Evolutionary conservation across 2,888 invertebrate genomes (phyloP).

Genomic region (Drosophila sordidula): DNA sequence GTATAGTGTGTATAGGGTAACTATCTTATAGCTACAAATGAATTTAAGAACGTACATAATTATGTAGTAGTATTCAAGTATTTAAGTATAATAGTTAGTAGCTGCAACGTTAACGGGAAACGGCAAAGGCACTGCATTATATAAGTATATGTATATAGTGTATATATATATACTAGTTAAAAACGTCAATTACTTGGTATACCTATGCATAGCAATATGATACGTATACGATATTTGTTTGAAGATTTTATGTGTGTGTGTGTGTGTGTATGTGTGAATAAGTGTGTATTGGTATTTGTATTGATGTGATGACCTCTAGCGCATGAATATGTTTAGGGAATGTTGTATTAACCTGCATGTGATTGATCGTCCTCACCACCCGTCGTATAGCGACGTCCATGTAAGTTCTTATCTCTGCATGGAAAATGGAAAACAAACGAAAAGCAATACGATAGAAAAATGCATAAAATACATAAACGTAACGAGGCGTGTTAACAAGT

Average conservation of each 20-base stretch:
- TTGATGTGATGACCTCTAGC: slow-evolving; percentile 40
- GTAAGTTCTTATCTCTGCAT: slow-evolving; percentile 92
- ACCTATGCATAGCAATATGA: slow-evolving; percentile 60
- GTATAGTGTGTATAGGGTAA: slow-evolving; percentile 32
- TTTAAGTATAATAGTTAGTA: slow-evolving; percentile 25
- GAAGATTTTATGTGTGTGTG: slow-evolving; percentile 14
- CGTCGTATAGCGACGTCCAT: slow-evolving; percentile 90
- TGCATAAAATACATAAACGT: slow-evolving; percentile 13
- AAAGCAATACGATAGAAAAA: slow-evolving; percentile 9
- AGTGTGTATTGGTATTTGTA: slow-evolving; percentile 22
- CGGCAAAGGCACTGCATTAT: slow-evolving; percentile 52
- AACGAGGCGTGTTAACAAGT: slow-evolving; percentile 19
- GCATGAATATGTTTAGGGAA: slow-evolving; percentile 38
- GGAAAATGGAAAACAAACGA: slow-evolving; percentile 9
- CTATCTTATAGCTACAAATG: slow-evolving; percentile 56
- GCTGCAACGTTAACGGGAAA: slow-evolving; percentile 47
- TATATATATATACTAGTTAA: slow-evolving; percentile 39
- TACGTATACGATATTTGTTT: slow-evolving; percentile 43
- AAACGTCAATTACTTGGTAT: slow-evolving; percentile 65
- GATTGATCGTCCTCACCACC: slow-evolving; percentile 92
- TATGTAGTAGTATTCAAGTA: slow-evolving; percentile 16
- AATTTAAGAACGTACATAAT: slow-evolving; percentile 34
- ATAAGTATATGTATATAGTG: slow-evolving; percentile 22
- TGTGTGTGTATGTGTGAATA: slow-evolving; percentile 12
- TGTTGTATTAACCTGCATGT: slow-evolving; percentile 88